Base-by-base conservation (phyloP, 1,140 invertebrate species). In the Hormaphis cornu region DNA sequence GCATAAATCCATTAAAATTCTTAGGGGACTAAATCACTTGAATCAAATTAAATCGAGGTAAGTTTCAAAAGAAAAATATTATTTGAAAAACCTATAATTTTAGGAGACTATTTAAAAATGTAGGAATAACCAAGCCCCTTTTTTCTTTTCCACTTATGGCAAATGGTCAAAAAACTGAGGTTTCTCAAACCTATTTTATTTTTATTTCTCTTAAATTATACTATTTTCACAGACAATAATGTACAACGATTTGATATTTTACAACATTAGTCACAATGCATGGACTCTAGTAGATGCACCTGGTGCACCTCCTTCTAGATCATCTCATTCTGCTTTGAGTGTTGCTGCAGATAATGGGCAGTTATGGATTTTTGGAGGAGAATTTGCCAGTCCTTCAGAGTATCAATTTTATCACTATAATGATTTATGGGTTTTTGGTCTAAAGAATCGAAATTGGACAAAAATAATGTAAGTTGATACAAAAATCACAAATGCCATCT, bases 371-470 rank as follows among this genome's bases (percentile, higher is more conserved):
- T 96, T 96, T 84, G 93, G 93, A 22, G 94, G 94, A 7, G 94
- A 97, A 81, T 96, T 90, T 80, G 87, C 90, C 1, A 94, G 89
- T 78, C 88, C 89, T 2, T 87, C 88, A 0, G 90, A 95, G 75
- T 87, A 89, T 33, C 93, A 96, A 77, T 97, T 95, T 78, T 89
- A 95, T 78, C 94, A 97, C 77, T 97, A 94, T 76, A 88, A 87
- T 78, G 93, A 97, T 78, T 80, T 97, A 0, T 97, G 93, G 93
- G 84, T 91, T 20, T 92, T 86, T 76, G 86, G 89, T 76, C 77
- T 89, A 7, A 83, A 83, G 52, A 84, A 86, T 0, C 91, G 89
- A 74, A 86, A 87, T 78, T 97, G 94, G 94, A 87, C 94, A 74
- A 93, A 95, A 81, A 84, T 95, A 69, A 79, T 75, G 85, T 86